Evolutionary conservation across 64 coral and sea anemone genomes (phyloP).

Genomic region (Acropora tenuis): DNA sequence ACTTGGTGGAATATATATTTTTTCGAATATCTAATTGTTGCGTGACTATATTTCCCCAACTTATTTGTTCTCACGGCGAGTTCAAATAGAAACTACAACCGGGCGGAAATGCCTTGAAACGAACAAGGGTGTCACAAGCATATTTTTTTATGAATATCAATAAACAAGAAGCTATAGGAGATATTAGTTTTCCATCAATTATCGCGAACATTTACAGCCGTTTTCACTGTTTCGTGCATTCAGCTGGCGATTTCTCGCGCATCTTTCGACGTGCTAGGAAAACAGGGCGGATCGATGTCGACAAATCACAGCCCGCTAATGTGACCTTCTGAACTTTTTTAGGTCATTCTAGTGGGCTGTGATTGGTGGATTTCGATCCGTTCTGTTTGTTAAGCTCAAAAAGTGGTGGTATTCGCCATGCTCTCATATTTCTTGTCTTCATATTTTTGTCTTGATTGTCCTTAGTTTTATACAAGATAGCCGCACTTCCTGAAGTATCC

Average conservation of each 20-base stretch:
- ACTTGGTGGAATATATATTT: background rate
- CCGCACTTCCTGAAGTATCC: slow-evolving; percentile 41
- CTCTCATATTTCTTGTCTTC: background rate
- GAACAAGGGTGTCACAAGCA: too few relatives aligned
- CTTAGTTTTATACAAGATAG: slow-evolving; percentile 35
- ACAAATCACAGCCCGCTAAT: too few relatives aligned
- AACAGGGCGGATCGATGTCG: too few relatives aligned
- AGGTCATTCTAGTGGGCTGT: too few relatives aligned
- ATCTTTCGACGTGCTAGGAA: too few relatives aligned
- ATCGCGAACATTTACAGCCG: background rate
- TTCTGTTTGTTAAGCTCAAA: too few relatives aligned
- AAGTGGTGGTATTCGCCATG: too few relatives aligned
- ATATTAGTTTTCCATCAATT: background rate
- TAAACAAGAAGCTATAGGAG: background rate
- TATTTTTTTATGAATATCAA: background rate
- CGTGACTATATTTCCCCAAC: background rate
- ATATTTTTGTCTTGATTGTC: background rate
- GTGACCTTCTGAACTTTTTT: too few relatives aligned
- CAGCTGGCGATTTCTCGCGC: too few relatives aligned
- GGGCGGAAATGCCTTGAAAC: background rate
- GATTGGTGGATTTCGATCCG: too few relatives aligned
- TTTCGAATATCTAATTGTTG: background rate
- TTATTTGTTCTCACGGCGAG: background rate
- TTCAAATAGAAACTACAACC: background rate
- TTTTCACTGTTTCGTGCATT: background rate